Conservation (phyloP, 2,888 invertebrate species). For the Drosophila macrospina region DNA sequence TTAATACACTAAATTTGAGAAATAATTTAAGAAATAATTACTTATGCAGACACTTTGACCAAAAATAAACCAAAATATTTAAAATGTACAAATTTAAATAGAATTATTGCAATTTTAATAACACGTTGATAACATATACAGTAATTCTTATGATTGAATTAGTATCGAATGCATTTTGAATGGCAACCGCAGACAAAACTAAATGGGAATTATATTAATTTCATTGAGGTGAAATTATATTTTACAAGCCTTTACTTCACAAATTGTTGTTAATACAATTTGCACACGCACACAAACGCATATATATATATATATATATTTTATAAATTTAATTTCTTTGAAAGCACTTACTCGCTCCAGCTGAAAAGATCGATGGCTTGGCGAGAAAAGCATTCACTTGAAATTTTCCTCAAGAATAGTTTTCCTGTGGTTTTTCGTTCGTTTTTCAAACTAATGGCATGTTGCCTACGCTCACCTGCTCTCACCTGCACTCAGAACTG, state of each 20-base stretch:
- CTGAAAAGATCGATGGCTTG: constrained; percentile 23
- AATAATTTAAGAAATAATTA: too few species aligned
- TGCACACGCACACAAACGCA: background rate
- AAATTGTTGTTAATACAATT: constrained; percentile 2
- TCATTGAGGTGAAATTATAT: background rate
- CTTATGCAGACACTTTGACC: too few species aligned
- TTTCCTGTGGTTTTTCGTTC: constrained; percentile 23
- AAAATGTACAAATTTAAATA: too few species aligned
- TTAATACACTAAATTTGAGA: too few species aligned
- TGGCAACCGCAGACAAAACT: background rate
- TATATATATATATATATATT: background rate
- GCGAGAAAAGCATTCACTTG: constrained; percentile 10
- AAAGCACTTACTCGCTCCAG: constrained; percentile 20
- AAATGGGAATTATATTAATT: background rate
- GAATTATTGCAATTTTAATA: background rate
- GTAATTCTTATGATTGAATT: background rate
- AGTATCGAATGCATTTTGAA: background rate
- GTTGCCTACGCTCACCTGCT: constrained; percentile 44
- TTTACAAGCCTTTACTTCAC: background rate
- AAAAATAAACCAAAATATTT: too few species aligned
- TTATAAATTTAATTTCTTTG: constrained; percentile 20
- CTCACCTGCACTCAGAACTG: constrained; percentile 27
- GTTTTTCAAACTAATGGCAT: constrained; percentile 27
- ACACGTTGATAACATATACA: background rate
- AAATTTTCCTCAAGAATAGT: constrained; percentile 23